phyloP scores from a whole-genome alignment of 2,888 invertebrate species.

The Drosophila engyochracea region DNA sequence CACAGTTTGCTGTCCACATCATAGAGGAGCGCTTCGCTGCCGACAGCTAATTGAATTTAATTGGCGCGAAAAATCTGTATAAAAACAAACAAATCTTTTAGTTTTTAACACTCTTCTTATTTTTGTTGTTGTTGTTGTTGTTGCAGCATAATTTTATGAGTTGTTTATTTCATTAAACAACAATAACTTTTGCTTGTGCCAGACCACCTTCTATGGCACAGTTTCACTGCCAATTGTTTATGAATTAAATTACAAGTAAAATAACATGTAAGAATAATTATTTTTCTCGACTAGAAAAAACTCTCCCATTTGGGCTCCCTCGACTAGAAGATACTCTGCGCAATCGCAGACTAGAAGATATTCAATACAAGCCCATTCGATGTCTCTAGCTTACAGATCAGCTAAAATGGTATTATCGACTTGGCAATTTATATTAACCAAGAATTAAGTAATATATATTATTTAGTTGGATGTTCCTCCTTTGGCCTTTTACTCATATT shows the following conservation, averaged over 20 bases:
- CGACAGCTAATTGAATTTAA: constrained; percentile 78
- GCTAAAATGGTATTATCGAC: background rate
- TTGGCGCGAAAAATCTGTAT: constrained; percentile 72
- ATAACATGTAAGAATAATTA: background rate
- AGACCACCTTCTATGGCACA: constrained; percentile 46
- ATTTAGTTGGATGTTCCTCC: background rate
- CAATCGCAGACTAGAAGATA: background rate
- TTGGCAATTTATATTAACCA: background rate
- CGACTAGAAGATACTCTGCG: background rate
- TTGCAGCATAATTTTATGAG: constrained; percentile 69
- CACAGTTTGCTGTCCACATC: constrained; percentile 49
- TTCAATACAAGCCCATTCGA: background rate
- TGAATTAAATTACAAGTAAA: constrained; percentile 43
- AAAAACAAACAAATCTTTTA: constrained; percentile 62
- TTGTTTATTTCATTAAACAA: constrained; percentile 73
- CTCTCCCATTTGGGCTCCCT: background rate
- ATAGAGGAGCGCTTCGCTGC: constrained; percentile 43
- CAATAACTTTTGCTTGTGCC: constrained; percentile 61
- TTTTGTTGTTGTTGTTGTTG: constrained; percentile 9
- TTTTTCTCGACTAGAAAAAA: background rate
- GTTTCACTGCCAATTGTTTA: constrained; percentile 61
- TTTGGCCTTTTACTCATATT: background rate
- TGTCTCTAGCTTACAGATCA: background rate
- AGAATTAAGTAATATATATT: background rate
- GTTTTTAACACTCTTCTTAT: constrained; percentile 27